These are phyloP conservation scores for Falcunculus frontatus DNA, from an alignment of 2,113 vertebrate species.

Conservation along the genomic window DNA sequence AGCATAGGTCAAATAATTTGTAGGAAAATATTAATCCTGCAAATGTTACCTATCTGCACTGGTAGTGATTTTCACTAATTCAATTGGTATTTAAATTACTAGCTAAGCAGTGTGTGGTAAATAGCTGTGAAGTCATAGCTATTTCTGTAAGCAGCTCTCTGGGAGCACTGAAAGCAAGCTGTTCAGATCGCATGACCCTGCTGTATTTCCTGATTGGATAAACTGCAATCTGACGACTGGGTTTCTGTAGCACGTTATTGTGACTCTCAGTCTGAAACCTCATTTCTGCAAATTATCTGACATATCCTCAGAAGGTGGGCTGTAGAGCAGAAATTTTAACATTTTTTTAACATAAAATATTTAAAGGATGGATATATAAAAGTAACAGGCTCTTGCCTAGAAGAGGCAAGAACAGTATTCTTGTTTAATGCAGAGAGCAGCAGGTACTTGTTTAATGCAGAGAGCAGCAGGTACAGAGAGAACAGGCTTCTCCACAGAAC, in stretches of 20 bases:
- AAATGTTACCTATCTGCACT: background rate
- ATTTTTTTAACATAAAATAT: background rate
- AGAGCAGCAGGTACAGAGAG: background rate
- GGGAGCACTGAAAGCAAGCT: background rate
- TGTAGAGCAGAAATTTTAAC: background rate
- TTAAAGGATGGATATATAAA: background rate
- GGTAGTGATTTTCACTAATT: conserved; percentile 12
- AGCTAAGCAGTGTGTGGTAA: background rate
- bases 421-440: background rate
- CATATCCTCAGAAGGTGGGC: background rate
- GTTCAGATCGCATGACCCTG: background rate
- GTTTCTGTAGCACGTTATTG: background rate
- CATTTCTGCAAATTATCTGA: background rate
- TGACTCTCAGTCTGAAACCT: background rate
- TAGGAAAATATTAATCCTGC: conserved; percentile 24
- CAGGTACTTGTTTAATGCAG: background rate
- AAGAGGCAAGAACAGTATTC: background rate
- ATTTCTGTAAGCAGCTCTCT: background rate
- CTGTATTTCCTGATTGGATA: background rate
- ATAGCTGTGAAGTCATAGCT: conserved; percentile 25
- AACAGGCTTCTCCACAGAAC: background rate
- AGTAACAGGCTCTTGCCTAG: background rate
- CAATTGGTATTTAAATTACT: background rate
- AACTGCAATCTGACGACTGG: background rate
- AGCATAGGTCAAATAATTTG: background rate